Evolutionary conservation across 2,888 invertebrate species (phyloP), one percentile per base, ranked within the genome.

Genomic region (Folsomia candida): DNA sequence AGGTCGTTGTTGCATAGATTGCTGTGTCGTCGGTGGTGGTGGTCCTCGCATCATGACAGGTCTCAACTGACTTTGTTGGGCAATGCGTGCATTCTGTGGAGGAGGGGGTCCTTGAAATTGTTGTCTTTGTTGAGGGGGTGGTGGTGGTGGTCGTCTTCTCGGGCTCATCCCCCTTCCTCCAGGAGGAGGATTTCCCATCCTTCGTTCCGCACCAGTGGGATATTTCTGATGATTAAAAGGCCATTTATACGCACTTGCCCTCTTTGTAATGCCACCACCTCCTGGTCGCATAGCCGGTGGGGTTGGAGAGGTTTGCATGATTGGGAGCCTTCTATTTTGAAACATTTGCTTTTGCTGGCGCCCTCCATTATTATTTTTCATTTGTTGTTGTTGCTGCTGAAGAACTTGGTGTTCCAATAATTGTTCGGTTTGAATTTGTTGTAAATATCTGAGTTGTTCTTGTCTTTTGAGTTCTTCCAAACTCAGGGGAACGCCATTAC

Each of bases 1-100:
- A 83, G 37, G 85, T 80, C 86, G 89, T 80, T 88, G 88, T 62
- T 85, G 87, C 81, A 89, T 81, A 74, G 90, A 81, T 81, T 91
- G 90, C 79, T 90, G 89, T 77, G 91, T 90, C 59, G 89, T 85
- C 27, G 29, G 54, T 27, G 37, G 65, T 14, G 26, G n/a, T n/a
- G n/a, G n/a, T n/a, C n/a, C n/a, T n/a, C n/a, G n/a, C n/a, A n/a
- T n/a, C n/a, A n/a, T n/a, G n/a, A n/a, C n/a, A n/a, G n/a, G n/a
- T n/a, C n/a, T n/a, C n/a, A n/a, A n/a, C n/a, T n/a, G n/a, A n/a
- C n/a, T n/a, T n/a, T n/a, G n/a, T n/a, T n/a, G n/a, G n/a, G n/a
- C n/a, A n/a, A n/a, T n/a, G n/a, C n/a, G n/a, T n/a, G n/a, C n/a
- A n/a, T n/a, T n/a, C n/a, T n/a, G n/a, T n/a, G n/a, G n/a, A n/a